phyloP scores from a whole-genome alignment of 2,113 vertebrate genomes.

The Xiphias gladius region DNA sequence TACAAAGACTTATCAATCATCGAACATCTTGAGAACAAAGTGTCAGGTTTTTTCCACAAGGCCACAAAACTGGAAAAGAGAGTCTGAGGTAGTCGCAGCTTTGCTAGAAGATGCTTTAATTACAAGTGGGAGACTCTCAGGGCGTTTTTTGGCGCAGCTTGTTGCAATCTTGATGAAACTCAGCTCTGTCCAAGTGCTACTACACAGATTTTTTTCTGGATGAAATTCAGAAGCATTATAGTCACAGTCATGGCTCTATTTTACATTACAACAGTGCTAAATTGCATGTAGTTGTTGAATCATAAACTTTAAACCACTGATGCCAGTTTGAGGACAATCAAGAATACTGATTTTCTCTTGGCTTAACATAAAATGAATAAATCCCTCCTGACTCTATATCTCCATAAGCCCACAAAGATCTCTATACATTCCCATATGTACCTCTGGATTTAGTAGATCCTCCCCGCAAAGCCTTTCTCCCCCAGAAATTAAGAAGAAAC shows the following conservation, averaged over 20 bases:
- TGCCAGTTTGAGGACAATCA: slow-evolving; percentile 58
- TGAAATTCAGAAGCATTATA: slow-evolving; percentile 15
- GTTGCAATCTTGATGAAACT: slow-evolving; percentile 15
- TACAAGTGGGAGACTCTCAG: slow-evolving; percentile 36
- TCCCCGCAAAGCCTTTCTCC: slow-evolving; percentile 65
- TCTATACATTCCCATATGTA: slow-evolving; percentile 72
- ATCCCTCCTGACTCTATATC: slow-evolving; percentile 68
- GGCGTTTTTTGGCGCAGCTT: slow-evolving; percentile 29
- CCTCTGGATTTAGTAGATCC: slow-evolving; percentile 72
- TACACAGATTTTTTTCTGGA: slow-evolving; percentile 7
- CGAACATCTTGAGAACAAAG: slow-evolving; percentile 35
- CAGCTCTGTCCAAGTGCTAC: slow-evolving; percentile 2
- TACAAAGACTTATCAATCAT: slow-evolving; percentile 50
- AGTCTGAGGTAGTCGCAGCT: slow-evolving; percentile 21
- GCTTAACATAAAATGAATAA: slow-evolving; percentile 75
- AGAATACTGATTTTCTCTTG: slow-evolving; percentile 65
- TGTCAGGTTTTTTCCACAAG: slow-evolving; percentile 7
- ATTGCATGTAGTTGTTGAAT: background rate
- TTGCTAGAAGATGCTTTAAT: slow-evolving; percentile 47
- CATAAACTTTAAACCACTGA: slow-evolving; percentile 22
- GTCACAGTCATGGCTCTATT: background rate
- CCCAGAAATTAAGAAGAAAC: slow-evolving; percentile 70
- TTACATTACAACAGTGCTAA: background rate
- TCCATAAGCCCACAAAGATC: slow-evolving; percentile 71
- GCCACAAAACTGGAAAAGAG: slow-evolving; percentile 37